These are phyloP conservation scores for Heliothis peltigera DNA, from an alignment of 2,888 invertebrate species.

Conservation along the genomic window DNA sequence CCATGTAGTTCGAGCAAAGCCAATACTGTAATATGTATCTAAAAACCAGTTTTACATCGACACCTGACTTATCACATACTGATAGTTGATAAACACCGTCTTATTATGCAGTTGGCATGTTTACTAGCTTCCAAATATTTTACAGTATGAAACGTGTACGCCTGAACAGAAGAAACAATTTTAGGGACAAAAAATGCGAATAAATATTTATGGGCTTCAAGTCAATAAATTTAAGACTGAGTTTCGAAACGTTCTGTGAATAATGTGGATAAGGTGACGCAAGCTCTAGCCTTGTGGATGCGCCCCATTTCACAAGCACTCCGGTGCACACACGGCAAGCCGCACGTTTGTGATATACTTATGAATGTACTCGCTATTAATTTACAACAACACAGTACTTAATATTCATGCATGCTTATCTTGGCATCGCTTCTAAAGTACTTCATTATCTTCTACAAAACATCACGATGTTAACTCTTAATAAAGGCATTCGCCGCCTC, in stretches of 20 bases:
- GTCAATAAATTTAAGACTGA: constrained; percentile 76
- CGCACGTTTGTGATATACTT: constrained; percentile 13
- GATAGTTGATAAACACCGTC: constrained; percentile 40
- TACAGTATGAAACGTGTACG: constrained; percentile 45
- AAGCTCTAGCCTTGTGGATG: constrained; percentile 82
- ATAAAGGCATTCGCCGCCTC: constrained; percentile 22
- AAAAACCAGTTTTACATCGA: constrained; percentile 27
- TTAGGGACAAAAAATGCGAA: constrained; percentile 71
- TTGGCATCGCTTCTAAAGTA: constrained; percentile 37
- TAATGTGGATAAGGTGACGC: constrained; percentile 83
- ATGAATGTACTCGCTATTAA: constrained; percentile 23
- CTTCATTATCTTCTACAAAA: constrained; percentile 45
- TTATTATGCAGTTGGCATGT: constrained; percentile 55
- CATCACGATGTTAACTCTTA: constrained; percentile 45
- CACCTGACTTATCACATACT: constrained; percentile 51
- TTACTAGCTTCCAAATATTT: constrained; percentile 46
- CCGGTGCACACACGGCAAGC: constrained; percentile 26
- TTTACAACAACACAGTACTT: constrained; percentile 31
- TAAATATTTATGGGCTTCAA: constrained; percentile 76
- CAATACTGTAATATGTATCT: constrained; percentile 15
- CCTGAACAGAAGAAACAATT: constrained; percentile 43
- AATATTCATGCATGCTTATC: constrained; percentile 55
- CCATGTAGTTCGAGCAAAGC: constrained; percentile 5
- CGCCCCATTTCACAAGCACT: constrained; percentile 80
- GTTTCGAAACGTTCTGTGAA: constrained; percentile 83